These are phyloP conservation scores for Gobionotothen gibberifrons DNA, from an alignment of 2,797 vertebrate genomes.

Conservation along the genomic window DNA sequence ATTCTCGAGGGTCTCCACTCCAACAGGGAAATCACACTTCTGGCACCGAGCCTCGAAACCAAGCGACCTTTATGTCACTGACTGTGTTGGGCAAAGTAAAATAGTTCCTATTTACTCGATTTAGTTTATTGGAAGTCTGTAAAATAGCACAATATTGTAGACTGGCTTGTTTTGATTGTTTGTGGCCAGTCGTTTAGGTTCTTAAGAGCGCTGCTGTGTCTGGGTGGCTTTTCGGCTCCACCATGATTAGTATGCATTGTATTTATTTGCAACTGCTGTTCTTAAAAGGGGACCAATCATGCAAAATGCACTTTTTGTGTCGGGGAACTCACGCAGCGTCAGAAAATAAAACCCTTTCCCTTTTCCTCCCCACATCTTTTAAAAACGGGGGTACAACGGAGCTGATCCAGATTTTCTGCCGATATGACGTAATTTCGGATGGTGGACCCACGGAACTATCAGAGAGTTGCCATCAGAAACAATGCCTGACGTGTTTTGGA, in stretches of 20 bases:
- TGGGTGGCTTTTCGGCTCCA: not conserved
- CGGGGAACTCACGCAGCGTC: too few species aligned
- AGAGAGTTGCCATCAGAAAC: too few species aligned
- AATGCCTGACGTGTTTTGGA: too few species aligned
- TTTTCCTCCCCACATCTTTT: too few species aligned
- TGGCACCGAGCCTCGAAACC: constrained; percentile 28
- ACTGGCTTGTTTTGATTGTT: constrained; percentile 1
- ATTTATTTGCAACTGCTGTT: constrained; percentile 1
- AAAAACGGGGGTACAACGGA: too few species aligned
- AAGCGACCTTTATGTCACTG: constrained; percentile 28
- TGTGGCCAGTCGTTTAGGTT: not conserved
- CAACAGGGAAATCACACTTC: constrained; percentile 56
- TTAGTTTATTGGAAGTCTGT: constrained; percentile 20
- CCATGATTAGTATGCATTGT: not conserved
- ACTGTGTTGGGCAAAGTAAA: constrained; percentile 26
- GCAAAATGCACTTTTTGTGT: too few species aligned
- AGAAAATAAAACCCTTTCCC: too few species aligned
- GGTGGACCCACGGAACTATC: too few species aligned
- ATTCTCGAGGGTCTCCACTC: constrained; percentile 38
- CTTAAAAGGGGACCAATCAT: not conserved
- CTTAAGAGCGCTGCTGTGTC: not conserved
- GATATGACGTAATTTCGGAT: too few species aligned
- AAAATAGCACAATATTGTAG: constrained; percentile 4
- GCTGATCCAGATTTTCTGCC: too few species aligned
- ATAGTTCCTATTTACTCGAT: constrained; percentile 25